Conservation (phyloP, 2,797 vertebrate species). For the Lindbergichthys nudifrons region DNA sequence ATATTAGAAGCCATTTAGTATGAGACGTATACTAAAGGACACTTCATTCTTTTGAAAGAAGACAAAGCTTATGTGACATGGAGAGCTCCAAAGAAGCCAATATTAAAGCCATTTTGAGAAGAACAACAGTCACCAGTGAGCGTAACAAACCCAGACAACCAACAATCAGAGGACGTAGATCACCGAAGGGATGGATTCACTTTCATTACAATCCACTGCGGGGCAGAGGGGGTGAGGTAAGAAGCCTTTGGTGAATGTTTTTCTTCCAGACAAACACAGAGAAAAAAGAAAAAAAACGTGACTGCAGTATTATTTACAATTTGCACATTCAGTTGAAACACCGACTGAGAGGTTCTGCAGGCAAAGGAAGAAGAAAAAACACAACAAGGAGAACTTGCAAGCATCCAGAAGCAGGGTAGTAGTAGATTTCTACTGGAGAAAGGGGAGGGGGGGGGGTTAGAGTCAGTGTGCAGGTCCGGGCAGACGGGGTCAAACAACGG, state of each 20-base stretch:
- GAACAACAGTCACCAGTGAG: constrained; percentile 80
- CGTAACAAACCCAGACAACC: constrained; percentile 12
- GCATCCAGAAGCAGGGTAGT: constrained; percentile 72
- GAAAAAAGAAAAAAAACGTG: constrained; percentile 75
- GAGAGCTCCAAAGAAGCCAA: constrained; percentile 81
- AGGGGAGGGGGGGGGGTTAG: not conserved
- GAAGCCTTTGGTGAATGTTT: constrained; percentile 85
- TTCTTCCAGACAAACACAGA: constrained; percentile 83
- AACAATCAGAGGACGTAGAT: constrained; percentile 22
- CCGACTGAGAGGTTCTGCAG: constrained; percentile 71
- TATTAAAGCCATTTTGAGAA: constrained; percentile 87
- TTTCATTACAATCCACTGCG: constrained; percentile 25
- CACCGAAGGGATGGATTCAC: constrained; percentile 24
- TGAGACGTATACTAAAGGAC: constrained; percentile 93
- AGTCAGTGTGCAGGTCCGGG: constrained; percentile 72
- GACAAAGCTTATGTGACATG: constrained; percentile 78
- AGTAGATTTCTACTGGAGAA: not conserved
- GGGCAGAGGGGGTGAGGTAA: constrained; percentile 1
- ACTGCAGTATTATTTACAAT: constrained; percentile 85
- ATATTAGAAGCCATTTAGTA: constrained; percentile 91
- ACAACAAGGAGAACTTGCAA: constrained; percentile 64
- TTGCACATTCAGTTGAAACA: constrained; percentile 88
- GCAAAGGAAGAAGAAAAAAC: constrained; percentile 71
- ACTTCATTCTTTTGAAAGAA: constrained; percentile 84
- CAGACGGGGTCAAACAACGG: constrained; percentile 25